phyloP scores from a whole-genome alignment of 2,797 vertebrate species.

The Acomys russatus region DNA sequence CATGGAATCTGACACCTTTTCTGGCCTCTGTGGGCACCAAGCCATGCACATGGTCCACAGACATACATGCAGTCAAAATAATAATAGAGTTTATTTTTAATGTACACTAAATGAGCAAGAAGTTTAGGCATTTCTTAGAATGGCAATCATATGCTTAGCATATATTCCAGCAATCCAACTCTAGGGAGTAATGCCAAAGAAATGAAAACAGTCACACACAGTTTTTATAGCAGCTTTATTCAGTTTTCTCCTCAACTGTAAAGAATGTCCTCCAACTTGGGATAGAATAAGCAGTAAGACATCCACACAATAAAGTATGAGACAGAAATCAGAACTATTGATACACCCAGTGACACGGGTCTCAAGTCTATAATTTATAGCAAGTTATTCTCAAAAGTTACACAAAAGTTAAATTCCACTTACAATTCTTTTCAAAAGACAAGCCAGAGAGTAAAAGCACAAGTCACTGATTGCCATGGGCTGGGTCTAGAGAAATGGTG shows the following conservation, averaged over 20 bases:
- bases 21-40: background rate
- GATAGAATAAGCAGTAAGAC: slow-evolving; percentile 5
- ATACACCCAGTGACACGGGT: background rate
- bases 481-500: background rate
- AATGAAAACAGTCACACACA: slow-evolving; percentile 54
- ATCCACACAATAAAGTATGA: background rate
- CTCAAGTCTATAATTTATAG: slow-evolving; percentile 38
- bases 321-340: slow-evolving; percentile 15
- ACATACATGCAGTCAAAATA: background rate
- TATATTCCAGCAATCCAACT: slow-evolving; percentile 30
- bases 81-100: background rate
- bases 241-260: slow-evolving; percentile 27
- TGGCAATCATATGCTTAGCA: slow-evolving; percentile 47
- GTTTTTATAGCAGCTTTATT: slow-evolving; percentile 63
- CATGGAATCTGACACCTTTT: background rate
- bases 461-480: background rate
- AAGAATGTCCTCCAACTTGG: slow-evolving; percentile 23
- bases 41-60: background rate
- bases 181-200: slow-evolving; percentile 23
- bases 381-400: slow-evolving; percentile 32
- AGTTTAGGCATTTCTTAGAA: slow-evolving; percentile 7
- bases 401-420: slow-evolving; percentile 29
- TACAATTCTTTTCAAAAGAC: slow-evolving; percentile 53
- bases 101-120: background rate
- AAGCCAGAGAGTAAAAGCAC: slow-evolving; percentile 21